A percentile compares a stretch with the other conserved stretches of the same genome.
These are phyloP conservation scores for Cheilosia variabilis DNA, from an alignment of 2,888 invertebrate genomes.

Conservation along the genomic window DNA sequence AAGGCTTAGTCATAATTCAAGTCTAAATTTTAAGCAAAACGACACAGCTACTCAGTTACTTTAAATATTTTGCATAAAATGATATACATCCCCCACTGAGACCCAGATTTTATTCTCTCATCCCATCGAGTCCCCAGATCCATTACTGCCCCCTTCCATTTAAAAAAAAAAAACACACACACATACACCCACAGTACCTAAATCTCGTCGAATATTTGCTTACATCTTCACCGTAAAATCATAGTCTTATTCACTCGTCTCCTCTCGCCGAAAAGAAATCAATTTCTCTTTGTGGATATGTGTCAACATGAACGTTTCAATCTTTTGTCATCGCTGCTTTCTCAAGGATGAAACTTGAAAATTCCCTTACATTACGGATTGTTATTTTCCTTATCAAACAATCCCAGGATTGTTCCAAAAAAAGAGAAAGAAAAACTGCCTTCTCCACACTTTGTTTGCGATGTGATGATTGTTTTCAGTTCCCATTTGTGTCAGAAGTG, in stretches of 20 bases:
- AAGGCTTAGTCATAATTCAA: no score
- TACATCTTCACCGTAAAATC: conserved; percentile 13
- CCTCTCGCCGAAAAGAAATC: conserved; percentile 30
- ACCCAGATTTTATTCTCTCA: conserved; percentile 14
- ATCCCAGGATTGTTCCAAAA: conserved; percentile 29
- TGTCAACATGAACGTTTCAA: conserved; percentile 55
- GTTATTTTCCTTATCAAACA: conserved; percentile 27
- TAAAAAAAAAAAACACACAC: neutral
- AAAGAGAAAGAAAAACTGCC: conserved; percentile 13
- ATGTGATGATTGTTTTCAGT: conserved; percentile 55
- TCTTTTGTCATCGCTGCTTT: conserved; percentile 52
- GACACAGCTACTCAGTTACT: neutral
- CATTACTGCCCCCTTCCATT: neutral
- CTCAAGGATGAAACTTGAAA: conserved; percentile 50
- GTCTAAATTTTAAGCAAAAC: no score
- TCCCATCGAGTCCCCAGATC: neutral
- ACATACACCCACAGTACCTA: neutral
- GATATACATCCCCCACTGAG: neutral
- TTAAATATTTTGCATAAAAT: neutral
- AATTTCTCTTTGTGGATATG: conserved; percentile 38
- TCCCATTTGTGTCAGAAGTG: conserved; percentile 54
- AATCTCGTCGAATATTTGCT: conserved; percentile 36
- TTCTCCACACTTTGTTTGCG: conserved; percentile 20
- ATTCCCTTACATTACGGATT: conserved; percentile 14
- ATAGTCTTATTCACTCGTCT: conserved; percentile 32